Percentiles rank a stretch among this genome's conserved stretches.
phyloP scores from a whole-genome alignment of 2,888 invertebrate genomes.

The Caenorhabditis virilis region DNA sequence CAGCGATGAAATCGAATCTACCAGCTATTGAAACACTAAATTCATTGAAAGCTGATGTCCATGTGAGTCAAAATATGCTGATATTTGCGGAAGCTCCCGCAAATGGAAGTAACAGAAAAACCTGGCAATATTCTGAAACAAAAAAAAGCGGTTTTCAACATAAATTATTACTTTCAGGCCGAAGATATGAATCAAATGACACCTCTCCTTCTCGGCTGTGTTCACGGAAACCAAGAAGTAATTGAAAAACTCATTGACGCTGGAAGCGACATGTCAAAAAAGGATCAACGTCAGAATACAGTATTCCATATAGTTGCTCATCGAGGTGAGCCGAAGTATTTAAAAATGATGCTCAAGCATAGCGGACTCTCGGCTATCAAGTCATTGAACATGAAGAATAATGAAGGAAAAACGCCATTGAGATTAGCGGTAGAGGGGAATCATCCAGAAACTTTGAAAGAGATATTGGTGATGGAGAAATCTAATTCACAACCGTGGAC shows the following conservation, averaged over 20 bases:
- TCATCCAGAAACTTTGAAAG: slow-evolving; percentile 38
- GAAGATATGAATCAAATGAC: slow-evolving; percentile 41
- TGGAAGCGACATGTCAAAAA: slow-evolving; percentile 79
- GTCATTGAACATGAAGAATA: slow-evolving; percentile 34
- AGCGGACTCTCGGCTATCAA: slow-evolving; percentile 9
- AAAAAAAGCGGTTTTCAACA: not conserved
- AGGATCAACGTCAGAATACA: slow-evolving; percentile 26
- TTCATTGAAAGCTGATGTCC: slow-evolving; percentile 18
- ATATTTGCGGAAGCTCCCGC: too few relatives aligned
- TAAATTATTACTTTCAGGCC: slow-evolving; percentile 7
- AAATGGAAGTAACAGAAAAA: too few relatives aligned
- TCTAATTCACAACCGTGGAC: slow-evolving; percentile 18
- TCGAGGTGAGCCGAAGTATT: slow-evolving; percentile 28
- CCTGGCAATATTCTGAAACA: too few relatives aligned
- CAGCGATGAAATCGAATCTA: slow-evolving; percentile 46
- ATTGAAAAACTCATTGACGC: slow-evolving; percentile 82
- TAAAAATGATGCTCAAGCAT: slow-evolving; percentile 27
- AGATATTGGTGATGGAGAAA: slow-evolving; percentile 28
- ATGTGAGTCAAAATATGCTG: slow-evolving; percentile 21
- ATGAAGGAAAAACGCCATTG: slow-evolving; percentile 47
- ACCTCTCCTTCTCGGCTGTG: slow-evolving; percentile 45
- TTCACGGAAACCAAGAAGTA: slow-evolving; percentile 77
- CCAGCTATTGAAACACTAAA: slow-evolving; percentile 32
- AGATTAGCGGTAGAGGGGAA: slow-evolving; percentile 49
- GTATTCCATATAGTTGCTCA: slow-evolving; percentile 35